These are phyloP conservation scores for Rostratula benghalensis DNA, from an alignment of 2,113 vertebrate species.

Conservation along the genomic window DNA sequence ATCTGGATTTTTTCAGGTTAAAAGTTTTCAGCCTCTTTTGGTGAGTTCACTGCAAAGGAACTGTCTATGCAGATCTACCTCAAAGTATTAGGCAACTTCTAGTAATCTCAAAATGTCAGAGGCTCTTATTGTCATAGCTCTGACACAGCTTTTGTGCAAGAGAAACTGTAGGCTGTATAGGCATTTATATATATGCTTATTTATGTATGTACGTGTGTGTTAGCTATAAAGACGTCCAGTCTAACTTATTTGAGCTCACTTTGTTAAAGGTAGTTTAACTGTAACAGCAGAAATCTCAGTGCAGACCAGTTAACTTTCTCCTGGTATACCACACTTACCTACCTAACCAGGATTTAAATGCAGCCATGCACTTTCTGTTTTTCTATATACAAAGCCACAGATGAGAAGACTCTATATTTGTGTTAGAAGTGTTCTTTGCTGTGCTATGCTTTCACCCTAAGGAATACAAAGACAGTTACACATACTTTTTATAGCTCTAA, in stretches of 20 bases:
- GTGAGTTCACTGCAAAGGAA: not conserved
- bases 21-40: not conserved
- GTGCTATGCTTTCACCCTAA: not conserved
- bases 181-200: not conserved
- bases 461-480: not conserved
- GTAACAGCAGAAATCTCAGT: not conserved
- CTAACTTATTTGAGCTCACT: not conserved
- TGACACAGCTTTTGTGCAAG: not conserved
- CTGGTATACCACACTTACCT: not conserved
- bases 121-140: not conserved
- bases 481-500: not conserved
- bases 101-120: not conserved
- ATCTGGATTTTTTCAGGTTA: not conserved
- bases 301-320: not conserved
- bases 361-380: not conserved
- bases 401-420: not conserved
- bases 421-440: not conserved
- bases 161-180: not conserved
- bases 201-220: not conserved
- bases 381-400: not conserved
- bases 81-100: not conserved
- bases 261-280: not conserved
- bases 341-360: not conserved
- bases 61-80: not conserved
- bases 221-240: not conserved